These are phyloP conservation scores for Brachystomella parvula DNA, from an alignment of 1,140 invertebrate genomes.

Conservation along the genomic window DNA sequence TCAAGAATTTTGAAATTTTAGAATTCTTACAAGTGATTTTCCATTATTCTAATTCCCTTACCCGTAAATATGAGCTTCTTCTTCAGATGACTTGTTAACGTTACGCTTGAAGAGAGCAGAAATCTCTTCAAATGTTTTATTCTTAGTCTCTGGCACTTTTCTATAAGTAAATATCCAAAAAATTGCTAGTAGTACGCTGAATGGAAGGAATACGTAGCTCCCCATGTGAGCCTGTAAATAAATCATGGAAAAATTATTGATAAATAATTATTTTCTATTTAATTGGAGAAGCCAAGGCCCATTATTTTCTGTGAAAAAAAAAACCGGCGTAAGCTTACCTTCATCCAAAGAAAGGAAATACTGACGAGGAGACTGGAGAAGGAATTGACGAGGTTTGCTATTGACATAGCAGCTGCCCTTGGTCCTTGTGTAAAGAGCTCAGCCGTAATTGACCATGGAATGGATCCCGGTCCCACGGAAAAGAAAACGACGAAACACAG, in stretches of 20 bases:
- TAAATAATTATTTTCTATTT: no score
- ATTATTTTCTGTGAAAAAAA: no score
- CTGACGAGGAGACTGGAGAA: conserved; percentile 94
- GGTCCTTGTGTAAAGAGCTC: conserved; percentile 96
- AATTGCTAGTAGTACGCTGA: conserved; percentile 87
- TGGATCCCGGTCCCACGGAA: conserved; percentile 89
- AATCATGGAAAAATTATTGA: no score
- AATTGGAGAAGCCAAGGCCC: no score
- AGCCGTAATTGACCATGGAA: conserved; percentile 98
- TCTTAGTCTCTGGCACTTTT: conserved; percentile 97
- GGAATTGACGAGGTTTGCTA: conserved; percentile 97
- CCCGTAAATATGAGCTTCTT: conserved; percentile 36
- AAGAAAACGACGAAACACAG: conserved; percentile 94
- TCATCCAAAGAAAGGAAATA: conserved; percentile 87
- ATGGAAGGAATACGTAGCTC: conserved; percentile 89
- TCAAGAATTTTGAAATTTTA: not conserved
- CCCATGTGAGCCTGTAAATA: conserved; percentile 5
- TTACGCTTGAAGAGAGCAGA: conserved; percentile 67
- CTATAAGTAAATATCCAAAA: conserved; percentile 97
- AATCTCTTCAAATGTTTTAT: conserved; percentile 97
- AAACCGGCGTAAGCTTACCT: no score
- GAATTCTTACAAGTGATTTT: not conserved
- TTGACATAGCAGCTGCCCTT: conserved; percentile 92
- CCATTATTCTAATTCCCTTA: conserved; percentile 18
- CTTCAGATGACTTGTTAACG: conserved; percentile 25